A percentile compares a stretch with the other conserved stretches of the same genome.
Evolutionary conservation across 2,888 invertebrate species (phyloP).

Genomic region (Leptinotarsa haldemani): DNA sequence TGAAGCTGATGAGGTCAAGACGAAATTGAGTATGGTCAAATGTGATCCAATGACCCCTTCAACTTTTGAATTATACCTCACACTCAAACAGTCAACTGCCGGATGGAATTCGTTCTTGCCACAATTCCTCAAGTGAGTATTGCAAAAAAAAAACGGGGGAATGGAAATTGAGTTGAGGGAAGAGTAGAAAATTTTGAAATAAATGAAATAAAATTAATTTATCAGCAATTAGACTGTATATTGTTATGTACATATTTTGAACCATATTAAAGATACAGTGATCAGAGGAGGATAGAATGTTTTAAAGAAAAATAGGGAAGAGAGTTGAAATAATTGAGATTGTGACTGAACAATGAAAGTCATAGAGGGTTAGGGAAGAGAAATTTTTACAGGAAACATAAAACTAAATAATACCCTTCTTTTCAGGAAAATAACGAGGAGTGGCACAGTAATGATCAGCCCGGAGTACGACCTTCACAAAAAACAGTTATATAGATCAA

Average conservation of each 20-base stretch:
- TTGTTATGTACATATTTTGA: no score
- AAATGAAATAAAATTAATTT: neutral
- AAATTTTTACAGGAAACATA: neutral
- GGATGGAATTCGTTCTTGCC: constrained; percentile 88
- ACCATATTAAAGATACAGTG: no score
- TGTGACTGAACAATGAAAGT: neutral
- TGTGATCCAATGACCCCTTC: constrained; percentile 87
- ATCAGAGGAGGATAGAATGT: no score
- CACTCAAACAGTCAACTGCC: constrained; percentile 84
- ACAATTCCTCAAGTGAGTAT: constrained; percentile 87
- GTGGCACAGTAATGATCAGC: constrained; percentile 88
- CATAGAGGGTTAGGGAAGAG: neutral
- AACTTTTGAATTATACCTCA: constrained; percentile 89
- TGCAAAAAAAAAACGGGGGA: neutral
- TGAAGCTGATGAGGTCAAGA: constrained; percentile 75
- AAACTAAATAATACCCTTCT: constrained; percentile 46
- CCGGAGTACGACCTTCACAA: constrained; percentile 87
- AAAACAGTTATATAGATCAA: constrained; percentile 86
- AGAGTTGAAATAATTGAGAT: no score
- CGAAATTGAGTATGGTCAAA: constrained; percentile 82
- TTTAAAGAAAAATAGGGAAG: no score
- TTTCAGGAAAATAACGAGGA: constrained; percentile 83
- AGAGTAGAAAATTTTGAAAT: neutral
- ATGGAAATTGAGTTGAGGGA: neutral
- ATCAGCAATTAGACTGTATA: no score